phyloP scores from a whole-genome alignment of 2,888 invertebrate genomes.

The Tiliacea aurago region DNA sequence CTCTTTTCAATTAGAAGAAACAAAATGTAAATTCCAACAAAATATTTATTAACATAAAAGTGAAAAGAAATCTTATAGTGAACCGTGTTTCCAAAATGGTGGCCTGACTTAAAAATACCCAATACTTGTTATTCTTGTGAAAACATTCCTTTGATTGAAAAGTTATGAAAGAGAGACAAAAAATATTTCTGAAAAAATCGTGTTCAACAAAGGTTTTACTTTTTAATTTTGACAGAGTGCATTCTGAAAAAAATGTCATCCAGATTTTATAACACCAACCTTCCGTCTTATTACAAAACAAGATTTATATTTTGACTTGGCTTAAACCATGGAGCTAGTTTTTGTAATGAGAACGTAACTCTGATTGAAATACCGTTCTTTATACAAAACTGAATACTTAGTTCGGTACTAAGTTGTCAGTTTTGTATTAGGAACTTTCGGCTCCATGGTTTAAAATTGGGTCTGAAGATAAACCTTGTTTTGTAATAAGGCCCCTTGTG shows the following conservation, averaged over 20 bases:
- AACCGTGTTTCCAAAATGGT: background rate
- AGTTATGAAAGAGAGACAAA: background rate
- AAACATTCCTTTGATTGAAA: constrained; percentile 17
- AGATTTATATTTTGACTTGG: too few relatives aligned
- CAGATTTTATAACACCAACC: background rate
- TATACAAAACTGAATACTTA: too few relatives aligned
- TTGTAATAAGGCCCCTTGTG: too few relatives aligned
- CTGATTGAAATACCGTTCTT: too few relatives aligned
- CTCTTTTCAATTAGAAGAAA: background rate
- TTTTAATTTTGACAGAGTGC: background rate
- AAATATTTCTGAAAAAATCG: background rate
- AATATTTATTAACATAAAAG: background rate
- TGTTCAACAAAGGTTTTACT: background rate
- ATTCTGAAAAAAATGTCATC: background rate
- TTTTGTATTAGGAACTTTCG: too few relatives aligned
- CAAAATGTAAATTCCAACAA: background rate
- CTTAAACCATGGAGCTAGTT: too few relatives aligned
- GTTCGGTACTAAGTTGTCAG: too few relatives aligned
- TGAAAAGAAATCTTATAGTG: background rate
- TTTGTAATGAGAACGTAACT: too few relatives aligned
- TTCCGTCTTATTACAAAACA: too few relatives aligned
- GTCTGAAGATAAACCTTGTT: too few relatives aligned
- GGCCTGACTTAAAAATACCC: background rate
- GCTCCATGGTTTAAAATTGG: too few relatives aligned
- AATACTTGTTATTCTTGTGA: background rate